Evolutionary conservation across 1,140 invertebrate genomes (phyloP), one percentile per base, ranked within the genome.

Genomic region (Caenorhabditis brenneri): DNA sequence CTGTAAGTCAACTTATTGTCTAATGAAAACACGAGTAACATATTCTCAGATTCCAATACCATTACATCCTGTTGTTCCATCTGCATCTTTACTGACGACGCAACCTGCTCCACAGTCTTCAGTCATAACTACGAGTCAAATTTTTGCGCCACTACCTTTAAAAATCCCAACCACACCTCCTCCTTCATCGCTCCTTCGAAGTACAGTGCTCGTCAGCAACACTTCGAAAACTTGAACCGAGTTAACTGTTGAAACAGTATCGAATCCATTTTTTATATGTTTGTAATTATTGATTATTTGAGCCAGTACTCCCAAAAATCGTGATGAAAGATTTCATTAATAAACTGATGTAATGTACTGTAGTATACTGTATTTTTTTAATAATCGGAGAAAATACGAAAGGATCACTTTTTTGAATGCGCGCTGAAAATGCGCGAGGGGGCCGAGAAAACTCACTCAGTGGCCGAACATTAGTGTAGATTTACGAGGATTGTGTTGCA

Each of bases 251-350:
- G 29, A 36, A 36, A 36, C 3, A 42, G 15, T 74, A n/a, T 46
- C 22, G 15, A 36, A 36, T 46, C 6, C 22, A 39, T 74, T 9
- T n/a, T 27, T 55, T 55, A 19, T 19, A 19, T 74, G 36, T 74
- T 74, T 74, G 65, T 74, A 74, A 74, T 74, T 74, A 74, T 42
- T 74, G 65, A 74, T 24, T 74, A 74, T 33, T 24, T 46, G 65
- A 74, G 65, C 65, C 33, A 39, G 65, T 74, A 74, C 65, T 74
- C 65, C 22, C 3, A 74, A 74, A 74, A 74, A 31, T 42, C 65
- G 65, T 19, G 29, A 46, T 74, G 36, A 42, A 36, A 42, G 65
- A 74, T 74, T 31, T 7, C 10, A 39, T 42, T 12, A 74, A 42
- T 46, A 42, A 74, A 42, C 65, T 36, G 65, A 74, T 74, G 65